Evolutionary conservation across 2,113 vertebrate species (phyloP).

Genomic region (Callospermophilus lateralis): DNA sequence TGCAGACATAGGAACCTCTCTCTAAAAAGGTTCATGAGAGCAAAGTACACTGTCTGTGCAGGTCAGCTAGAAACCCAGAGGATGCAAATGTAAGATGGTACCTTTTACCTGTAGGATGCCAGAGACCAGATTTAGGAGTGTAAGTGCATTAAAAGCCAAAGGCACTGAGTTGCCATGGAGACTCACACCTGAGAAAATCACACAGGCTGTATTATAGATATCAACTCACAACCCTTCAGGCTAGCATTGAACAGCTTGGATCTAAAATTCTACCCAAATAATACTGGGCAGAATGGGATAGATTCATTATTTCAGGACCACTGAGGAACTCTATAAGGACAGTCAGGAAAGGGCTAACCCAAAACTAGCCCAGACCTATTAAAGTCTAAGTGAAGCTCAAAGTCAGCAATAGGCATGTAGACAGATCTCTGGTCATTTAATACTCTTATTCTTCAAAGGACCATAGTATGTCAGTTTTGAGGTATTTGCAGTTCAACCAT

Average conservation of each 20-base stretch:
- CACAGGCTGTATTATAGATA: conserved; percentile 39
- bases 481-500: conserved; percentile 25
- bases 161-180: conserved; percentile 64
- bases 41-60: not conserved
- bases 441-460: conserved; percentile 44
- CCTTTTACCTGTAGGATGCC: conserved; percentile 49
- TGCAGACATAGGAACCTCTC: not conserved
- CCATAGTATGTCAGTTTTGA: not conserved
- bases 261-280: conserved; percentile 49
- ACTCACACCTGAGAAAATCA: conserved; percentile 47
- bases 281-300: not conserved
- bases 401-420: not conserved
- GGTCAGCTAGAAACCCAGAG: conserved; percentile 36
- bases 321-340: not conserved
- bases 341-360: not conserved
- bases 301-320: not conserved
- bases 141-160: conserved; percentile 56
- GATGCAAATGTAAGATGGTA: conserved; percentile 44
- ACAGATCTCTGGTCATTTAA: conserved; percentile 35
- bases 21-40: conserved; percentile 23
- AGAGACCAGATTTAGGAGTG: conserved; percentile 40
- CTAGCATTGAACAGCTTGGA: conserved; percentile 23
- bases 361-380: conserved; percentile 2
- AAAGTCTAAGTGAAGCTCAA: conserved; percentile 1
- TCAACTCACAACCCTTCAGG: conserved; percentile 51